Conservation (phyloP, 2,113 vertebrate species). For the Macrotus californicus region DNA sequence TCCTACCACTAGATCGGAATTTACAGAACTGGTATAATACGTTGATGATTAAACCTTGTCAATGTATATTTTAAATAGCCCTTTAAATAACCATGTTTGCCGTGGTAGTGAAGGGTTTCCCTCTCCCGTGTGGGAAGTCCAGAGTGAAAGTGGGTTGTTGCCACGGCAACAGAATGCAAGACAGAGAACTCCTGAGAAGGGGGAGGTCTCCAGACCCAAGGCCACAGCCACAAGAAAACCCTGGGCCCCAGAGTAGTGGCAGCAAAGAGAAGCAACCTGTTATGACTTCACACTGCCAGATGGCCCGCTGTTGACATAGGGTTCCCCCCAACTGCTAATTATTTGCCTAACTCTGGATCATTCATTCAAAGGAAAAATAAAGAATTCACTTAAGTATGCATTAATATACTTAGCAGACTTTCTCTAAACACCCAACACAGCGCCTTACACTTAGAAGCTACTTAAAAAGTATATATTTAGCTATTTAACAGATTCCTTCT, state of each 20-base stretch:
- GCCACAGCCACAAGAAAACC: conserved; percentile 38
- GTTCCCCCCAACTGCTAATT: neutral
- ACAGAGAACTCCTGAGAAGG: conserved; percentile 46
- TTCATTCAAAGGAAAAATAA: conserved; percentile 5
- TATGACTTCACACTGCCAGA: conserved; percentile 41
- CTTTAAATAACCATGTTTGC: conserved; percentile 16
- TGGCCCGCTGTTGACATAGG: conserved; percentile 35
- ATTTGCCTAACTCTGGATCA: conserved; percentile 55
- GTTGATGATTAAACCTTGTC: conserved; percentile 47
- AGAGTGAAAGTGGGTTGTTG: conserved; percentile 70
- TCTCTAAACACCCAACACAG: neutral
- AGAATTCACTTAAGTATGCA: conserved; percentile 22
- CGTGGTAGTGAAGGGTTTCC: conserved; percentile 58
- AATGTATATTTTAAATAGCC: conserved; percentile 23
- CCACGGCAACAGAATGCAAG: conserved; percentile 64
- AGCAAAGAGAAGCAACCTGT: conserved; percentile 40
- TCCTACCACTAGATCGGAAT: neutral
- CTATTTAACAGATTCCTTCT: neutral
- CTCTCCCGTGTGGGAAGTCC: conserved; percentile 48
- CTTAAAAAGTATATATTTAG: neutral
- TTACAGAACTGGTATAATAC: neutral
- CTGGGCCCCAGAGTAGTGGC: neutral
- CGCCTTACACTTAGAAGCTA: neutral
- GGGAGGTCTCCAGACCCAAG: conserved; percentile 41
- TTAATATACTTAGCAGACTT: neutral